phyloP scores from a whole-genome alignment of 1,140 invertebrate genomes.

The fruit fly (Drosophila melanogaster) region DNA sequence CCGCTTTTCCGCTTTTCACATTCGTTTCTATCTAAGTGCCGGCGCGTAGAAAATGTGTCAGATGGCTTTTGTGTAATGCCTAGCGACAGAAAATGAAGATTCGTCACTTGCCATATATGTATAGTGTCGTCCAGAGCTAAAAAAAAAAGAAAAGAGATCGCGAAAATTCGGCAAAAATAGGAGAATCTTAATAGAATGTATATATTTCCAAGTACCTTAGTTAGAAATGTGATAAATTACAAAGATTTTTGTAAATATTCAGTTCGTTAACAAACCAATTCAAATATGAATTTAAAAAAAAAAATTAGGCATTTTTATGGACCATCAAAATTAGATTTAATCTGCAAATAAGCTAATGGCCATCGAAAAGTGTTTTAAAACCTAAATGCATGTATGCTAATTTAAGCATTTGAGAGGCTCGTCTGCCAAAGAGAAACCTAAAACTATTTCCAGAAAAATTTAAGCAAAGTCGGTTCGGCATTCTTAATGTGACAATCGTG shows the following conservation, averaged over 20 bases:
- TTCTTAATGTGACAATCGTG: constrained; percentile 75
- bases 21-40: constrained; percentile 35
- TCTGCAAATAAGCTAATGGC: constrained; percentile 8
- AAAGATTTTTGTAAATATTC: too few relatives aligned
- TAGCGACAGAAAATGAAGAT: constrained; percentile 2
- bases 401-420: constrained; percentile 29
- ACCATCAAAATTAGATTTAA: not conserved
- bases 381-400: constrained; percentile 20
- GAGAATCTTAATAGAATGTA: not conserved
- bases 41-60: constrained; percentile 38
- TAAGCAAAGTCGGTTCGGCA: constrained; percentile 27
- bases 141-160: not conserved
- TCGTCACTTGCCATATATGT: constrained; percentile 36
- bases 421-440: constrained; percentile 21
- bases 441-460: constrained; percentile 37
- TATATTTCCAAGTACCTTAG: too few relatives aligned
- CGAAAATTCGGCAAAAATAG: constrained; percentile 18
- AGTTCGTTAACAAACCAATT: not conserved
- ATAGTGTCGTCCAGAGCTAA: constrained; percentile 5
- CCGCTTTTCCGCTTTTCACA: constrained; percentile 23
- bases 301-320: not conserved
- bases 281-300: too few relatives aligned
- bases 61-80: constrained; percentile 39
- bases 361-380: constrained; percentile 5
- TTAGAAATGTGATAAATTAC: too few relatives aligned